Evolutionary conservation across 2,113 vertebrate species (phyloP).

Genomic region (Paracanthobrama guichenoti): DNA sequence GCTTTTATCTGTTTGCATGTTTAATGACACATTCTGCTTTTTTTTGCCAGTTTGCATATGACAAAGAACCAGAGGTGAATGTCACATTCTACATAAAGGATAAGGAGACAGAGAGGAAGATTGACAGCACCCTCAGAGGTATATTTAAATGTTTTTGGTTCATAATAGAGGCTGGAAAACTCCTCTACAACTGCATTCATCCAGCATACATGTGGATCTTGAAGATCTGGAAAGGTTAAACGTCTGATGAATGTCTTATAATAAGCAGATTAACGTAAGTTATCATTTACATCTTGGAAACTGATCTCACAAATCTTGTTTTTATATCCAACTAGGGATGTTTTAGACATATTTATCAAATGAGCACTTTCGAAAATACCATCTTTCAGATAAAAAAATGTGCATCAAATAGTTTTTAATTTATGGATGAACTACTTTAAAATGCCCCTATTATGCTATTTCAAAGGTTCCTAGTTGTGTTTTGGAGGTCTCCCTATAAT

Average conservation of each 20-base stretch:
- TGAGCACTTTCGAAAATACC: background rate
- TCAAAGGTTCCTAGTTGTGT: too few species aligned
- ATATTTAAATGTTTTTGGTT: conserved; percentile 49
- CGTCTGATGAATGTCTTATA: background rate
- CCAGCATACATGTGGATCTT: background rate
- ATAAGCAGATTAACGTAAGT: background rate
- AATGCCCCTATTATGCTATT: too few species aligned
- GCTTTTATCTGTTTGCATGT: conserved; percentile 21
- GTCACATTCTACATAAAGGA: conserved; percentile 85
- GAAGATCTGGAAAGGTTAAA: background rate
- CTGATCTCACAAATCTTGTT: background rate
- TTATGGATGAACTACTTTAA: background rate
- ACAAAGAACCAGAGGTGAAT: conserved; percentile 82
- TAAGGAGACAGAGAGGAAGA: conserved; percentile 74
- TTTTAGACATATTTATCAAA: background rate
- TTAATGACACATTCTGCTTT: conserved; percentile 39
- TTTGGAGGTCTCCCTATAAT: too few species aligned
- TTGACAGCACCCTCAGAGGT: conserved; percentile 94
- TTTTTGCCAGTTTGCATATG: conserved; percentile 78
- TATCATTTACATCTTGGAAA: background rate
- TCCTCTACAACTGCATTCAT: too few species aligned
- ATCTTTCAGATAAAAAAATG: background rate
- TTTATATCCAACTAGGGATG: background rate
- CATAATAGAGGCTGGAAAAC: background rate
- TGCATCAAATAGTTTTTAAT: background rate